Conservation (phyloP, 2,113 vertebrate genomes). For the Chroicocephalus ridibundus region DNA sequence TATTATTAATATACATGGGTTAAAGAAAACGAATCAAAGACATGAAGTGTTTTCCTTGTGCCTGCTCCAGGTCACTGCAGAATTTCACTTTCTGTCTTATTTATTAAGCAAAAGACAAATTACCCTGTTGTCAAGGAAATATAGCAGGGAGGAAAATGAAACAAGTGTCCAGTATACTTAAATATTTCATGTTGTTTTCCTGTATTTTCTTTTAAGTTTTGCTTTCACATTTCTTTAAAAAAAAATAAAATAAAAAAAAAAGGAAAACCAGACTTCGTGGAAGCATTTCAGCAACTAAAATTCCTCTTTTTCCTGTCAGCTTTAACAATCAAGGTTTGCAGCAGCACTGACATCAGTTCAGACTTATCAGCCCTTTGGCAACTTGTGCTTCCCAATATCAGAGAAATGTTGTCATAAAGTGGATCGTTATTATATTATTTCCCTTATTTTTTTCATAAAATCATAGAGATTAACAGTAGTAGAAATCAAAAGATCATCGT, state of each 20-base stretch:
- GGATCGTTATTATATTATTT: not conserved
- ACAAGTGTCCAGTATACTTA: not conserved
- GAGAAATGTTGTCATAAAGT: not conserved
- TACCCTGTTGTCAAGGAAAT: slow-evolving; percentile 48
- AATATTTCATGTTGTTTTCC: not conserved
- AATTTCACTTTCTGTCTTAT: slow-evolving; percentile 48
- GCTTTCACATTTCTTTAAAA: not conserved
- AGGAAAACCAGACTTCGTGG: not conserved
- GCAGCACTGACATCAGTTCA: not conserved
- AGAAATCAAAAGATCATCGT: not conserved
- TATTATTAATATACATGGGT: not conserved
- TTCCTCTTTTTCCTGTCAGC: not conserved
- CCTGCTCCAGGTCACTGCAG: slow-evolving; percentile 34
- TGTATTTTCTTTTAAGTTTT: not conserved
- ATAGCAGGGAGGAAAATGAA: slow-evolving; percentile 52
- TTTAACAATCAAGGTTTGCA: not conserved
- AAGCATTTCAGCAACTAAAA: not conserved
- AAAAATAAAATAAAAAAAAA: not conserved
- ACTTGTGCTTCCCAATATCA: not conserved
- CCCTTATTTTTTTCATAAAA: not conserved
- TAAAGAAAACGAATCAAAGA: not conserved
- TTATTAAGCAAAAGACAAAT: slow-evolving; percentile 65
- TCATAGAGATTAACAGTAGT: not conserved
- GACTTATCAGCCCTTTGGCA: not conserved
- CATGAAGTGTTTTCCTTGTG: slow-evolving; percentile 24